Base-by-base conservation (phyloP, 2,888 invertebrate genomes). In the Lochmaea capreae region DNA sequence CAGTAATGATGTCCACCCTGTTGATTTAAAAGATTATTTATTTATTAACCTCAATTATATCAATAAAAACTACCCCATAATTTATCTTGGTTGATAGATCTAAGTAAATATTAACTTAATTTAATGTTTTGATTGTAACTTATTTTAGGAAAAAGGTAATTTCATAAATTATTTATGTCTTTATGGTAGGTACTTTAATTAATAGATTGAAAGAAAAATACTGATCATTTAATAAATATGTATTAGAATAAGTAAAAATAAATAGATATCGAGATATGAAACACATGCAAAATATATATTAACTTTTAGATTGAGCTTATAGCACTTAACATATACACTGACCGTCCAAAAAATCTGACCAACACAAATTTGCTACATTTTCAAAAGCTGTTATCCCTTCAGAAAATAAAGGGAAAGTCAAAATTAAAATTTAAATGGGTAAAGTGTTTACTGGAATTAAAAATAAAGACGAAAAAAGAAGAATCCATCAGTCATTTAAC, bases 81-180 rank as follows among this genome's bases (percentile, higher is more conserved):
- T 59, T 59, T 10, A n/a, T 9, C 14, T 33, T 3, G 26, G n/a
- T n/a, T 33, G 33, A 59, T 59, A 33, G 6, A 26, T 59, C 0
- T 43, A 18, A 18, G 62, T 63, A 63, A 63, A 63, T 63, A 39
- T 42, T 39, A 43, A 63, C 11, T 16, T 63, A 16, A 63, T 63
- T 18, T 16, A 18, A 63, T 63, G 14, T 43, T 11, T 43, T 42
- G 14, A 61, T 63, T 39, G 14, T 43, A 43, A 18, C 10, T 11
- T 14, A 10, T 43, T n/a, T n/a, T n/a, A 4, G 52, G 16, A 18
- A 16, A 18, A 16, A 11, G 43, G 18, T 43, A 63, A 18, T 42
- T 3, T 63, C 16, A 63, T 63, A 3, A 39, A 33, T 26, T 59
- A 59, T 59, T 11, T n/a, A 59, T 54, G 18, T 18, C 52, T 6